Evolutionary conservation across 2,888 invertebrate species (phyloP).

Genomic region (Drosophila meridiana): DNA sequence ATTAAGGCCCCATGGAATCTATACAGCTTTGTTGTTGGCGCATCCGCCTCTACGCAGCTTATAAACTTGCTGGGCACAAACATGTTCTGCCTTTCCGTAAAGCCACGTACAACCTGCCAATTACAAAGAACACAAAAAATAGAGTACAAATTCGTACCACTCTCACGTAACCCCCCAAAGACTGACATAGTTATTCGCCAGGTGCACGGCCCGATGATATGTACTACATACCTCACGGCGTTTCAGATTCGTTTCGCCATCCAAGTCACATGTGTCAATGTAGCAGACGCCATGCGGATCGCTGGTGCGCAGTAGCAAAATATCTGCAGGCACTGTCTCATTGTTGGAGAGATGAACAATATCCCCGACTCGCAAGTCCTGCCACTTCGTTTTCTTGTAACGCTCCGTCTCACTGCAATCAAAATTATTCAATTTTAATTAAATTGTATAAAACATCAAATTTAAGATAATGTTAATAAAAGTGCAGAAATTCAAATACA

Average conservation of each 20-base stretch:
- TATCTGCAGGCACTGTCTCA: constrained; percentile 98
- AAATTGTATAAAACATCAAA: not conserved
- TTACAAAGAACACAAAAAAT: not conserved
- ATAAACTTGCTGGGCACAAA: constrained; percentile 93
- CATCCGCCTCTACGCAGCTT: constrained; percentile 95
- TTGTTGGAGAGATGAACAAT: constrained; percentile 98
- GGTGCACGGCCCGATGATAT: constrained; percentile 1
- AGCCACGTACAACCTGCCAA: constrained; percentile 84
- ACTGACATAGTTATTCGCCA: not conserved
- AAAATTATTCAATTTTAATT: not conserved
- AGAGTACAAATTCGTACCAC: not conserved
- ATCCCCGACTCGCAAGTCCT: constrained; percentile 96
- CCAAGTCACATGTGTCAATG: constrained; percentile 97
- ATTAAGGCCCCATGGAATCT: constrained; percentile 96
- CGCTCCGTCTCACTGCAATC: constrained; percentile 90
- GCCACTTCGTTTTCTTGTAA: constrained; percentile 95
- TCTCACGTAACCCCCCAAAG: constrained; percentile 3
- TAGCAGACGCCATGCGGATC: constrained; percentile 95
- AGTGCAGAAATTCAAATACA: too few relatives aligned
- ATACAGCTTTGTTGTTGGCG: constrained; percentile 98
- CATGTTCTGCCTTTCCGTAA: constrained; percentile 87
- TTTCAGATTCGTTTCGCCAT: constrained; percentile 98
- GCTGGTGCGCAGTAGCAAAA: constrained; percentile 94
- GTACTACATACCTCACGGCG: constrained; percentile 90
- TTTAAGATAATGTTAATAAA: too few relatives aligned